A percentile compares a stretch with the other conserved stretches of the same genome.
Evolutionary conservation across 2,888 invertebrate genomes (phyloP).

Genomic region (Lepeophtheirus nordmannii): DNA sequence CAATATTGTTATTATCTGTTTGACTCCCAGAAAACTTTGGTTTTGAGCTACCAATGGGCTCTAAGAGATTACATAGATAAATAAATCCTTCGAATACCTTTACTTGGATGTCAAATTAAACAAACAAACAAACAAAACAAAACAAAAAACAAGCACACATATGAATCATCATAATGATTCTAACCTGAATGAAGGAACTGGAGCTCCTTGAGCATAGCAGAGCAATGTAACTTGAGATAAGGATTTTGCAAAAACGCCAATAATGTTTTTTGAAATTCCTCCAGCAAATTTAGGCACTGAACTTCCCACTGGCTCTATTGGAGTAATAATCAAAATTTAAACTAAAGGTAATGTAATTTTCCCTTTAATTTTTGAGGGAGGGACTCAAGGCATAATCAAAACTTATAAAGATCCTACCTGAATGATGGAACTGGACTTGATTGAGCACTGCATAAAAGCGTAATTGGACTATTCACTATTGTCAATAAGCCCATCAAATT

Average conservation of each 20-base stretch:
- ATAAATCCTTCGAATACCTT: neutral
- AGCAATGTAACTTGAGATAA: slow-evolving; percentile 29
- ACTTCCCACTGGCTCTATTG: slow-evolving; percentile 13
- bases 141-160: too few species aligned
- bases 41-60: slow-evolving; percentile 29
- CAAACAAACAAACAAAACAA: too few species aligned
- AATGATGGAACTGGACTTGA: slow-evolving; percentile 26
- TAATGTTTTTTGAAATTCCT: neutral
- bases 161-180: slow-evolving; percentile 9
- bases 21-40: slow-evolving; percentile 47
- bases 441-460: slow-evolving; percentile 29
- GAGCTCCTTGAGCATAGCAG: slow-evolving; percentile 31
- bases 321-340: neutral
- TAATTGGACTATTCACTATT: slow-evolving; percentile 14
- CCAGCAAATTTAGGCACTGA: slow-evolving; percentile 14
- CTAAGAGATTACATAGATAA: slow-evolving; percentile 4
- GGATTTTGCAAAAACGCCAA: neutral
- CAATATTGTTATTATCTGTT: slow-evolving; percentile 28
- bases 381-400: too few species aligned
- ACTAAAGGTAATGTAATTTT: too few species aligned
- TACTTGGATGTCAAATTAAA: too few species aligned
- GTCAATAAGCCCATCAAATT: neutral
- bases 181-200: slow-evolving; percentile 30
- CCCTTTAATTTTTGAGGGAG: too few species aligned
- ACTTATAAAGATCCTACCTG: slow-evolving; percentile 1